phyloP scores from a whole-genome alignment of 2,888 invertebrate genomes.

The Stenoptilia bipunctidactyla region DNA sequence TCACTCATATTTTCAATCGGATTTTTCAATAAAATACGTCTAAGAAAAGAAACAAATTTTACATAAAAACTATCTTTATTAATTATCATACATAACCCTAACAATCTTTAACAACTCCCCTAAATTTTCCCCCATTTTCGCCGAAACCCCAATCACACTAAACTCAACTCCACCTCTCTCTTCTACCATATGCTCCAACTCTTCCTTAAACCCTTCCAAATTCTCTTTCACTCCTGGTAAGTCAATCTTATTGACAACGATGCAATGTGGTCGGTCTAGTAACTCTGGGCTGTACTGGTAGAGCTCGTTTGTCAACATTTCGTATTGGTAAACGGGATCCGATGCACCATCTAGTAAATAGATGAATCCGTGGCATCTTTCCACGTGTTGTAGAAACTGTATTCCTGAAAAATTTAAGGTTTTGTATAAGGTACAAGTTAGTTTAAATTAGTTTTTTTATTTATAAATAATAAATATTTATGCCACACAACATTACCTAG shows the following conservation, averaged over 20 bases:
- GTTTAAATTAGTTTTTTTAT: too few species aligned
- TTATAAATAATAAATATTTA: too few species aligned
- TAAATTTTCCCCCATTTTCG: constrained; percentile 83
- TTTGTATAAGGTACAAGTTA: too few species aligned
- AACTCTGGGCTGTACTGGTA: constrained; percentile 78
- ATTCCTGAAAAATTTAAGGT: too few species aligned
- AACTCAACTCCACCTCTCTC: not conserved
- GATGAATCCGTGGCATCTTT: constrained; percentile 87
- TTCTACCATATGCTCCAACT: constrained; percentile 24
- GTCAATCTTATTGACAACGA: constrained; percentile 94
- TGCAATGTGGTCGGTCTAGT: constrained; percentile 73
- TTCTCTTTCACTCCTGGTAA: constrained; percentile 72
- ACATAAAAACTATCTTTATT: too few species aligned
- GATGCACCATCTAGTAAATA: constrained; percentile 86
- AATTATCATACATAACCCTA: constrained; percentile 76
- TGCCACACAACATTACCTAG: too few species aligned
- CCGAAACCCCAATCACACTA: constrained; percentile 81
- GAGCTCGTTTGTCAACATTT: constrained; percentile 47
- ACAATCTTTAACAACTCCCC: constrained; percentile 71
- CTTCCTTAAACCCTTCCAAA: constrained; percentile 45
- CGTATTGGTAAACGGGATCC: constrained; percentile 79
- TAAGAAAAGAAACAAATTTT: too few species aligned
- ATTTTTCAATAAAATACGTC: too few species aligned
- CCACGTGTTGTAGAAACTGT: constrained; percentile 90
- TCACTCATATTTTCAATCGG: too few species aligned